Evolutionary conservation across 2,797 vertebrate genomes (phyloP).

Genomic region (Girardinus metallicus): DNA sequence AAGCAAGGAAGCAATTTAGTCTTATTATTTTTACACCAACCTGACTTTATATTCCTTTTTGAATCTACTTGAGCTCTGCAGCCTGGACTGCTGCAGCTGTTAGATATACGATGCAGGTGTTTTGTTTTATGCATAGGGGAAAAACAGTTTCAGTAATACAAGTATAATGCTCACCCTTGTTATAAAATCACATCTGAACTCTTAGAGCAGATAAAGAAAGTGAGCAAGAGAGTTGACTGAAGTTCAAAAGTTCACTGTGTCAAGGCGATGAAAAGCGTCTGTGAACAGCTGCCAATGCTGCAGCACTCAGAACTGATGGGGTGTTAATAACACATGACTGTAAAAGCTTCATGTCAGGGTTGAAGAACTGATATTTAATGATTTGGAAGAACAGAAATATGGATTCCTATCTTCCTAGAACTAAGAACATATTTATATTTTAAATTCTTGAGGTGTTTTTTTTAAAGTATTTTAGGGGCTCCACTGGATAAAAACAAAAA

Average conservation of each 20-base stretch:
- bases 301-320: not conserved
- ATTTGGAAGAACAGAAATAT: not conserved
- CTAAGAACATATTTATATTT: not conserved
- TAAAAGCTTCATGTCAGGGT: constrained; percentile 1
- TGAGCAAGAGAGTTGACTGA: not conserved
- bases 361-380: not conserved
- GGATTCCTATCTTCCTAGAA: not conserved
- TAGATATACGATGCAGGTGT: not conserved
- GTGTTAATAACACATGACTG: not conserved
- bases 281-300: constrained; percentile 1
- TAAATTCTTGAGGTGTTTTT: not conserved
- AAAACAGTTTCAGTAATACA: not conserved
- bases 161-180: not conserved
- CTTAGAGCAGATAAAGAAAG: not conserved
- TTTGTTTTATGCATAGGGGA: not conserved
- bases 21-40: too few relatives aligned
- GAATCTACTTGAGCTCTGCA: not conserved
- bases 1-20: too few relatives aligned
- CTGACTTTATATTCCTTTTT: not conserved
- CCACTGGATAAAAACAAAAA: not conserved
- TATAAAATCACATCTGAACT: not conserved
- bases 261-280: constrained; percentile 1
- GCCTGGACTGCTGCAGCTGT: not conserved
- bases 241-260: constrained; percentile 1
- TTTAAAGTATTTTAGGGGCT: not conserved